Base-by-base conservation (phyloP, 2,797 vertebrate species). In the Spheniscus humboldti region DNA sequence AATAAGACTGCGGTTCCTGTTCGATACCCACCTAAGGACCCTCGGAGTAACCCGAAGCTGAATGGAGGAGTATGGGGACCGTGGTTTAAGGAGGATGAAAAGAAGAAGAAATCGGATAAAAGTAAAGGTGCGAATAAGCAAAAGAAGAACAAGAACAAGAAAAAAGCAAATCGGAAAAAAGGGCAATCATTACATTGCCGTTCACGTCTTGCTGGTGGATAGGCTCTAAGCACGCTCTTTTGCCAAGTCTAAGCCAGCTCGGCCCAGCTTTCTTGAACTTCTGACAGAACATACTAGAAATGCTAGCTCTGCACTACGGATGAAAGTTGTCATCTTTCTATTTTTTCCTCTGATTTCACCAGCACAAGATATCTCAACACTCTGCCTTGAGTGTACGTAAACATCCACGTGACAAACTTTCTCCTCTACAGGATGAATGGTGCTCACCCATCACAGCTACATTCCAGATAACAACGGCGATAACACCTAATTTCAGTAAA, bases 41-140 rank as follows among this genome's bases (percentile, higher is more conserved):
- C 99, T 37, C 98, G 99, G 57, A 99, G 99, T 39, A 99, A 99
- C 97, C 99, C 99, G 3, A 99, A 99, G 96, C 99, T 99, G 92
- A 99, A 99, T 0, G 99, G 99, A 18, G 99, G 99, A 1, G 99
- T 99, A 33, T 99, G 99, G 99, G 99, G 99, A 5, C 99, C 99
- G 0, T 99, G 99, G 99, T 99, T 98, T 94, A 98, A 99, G 92
- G 99, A 99, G 9, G 98, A 98, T 0, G 96, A 97, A 8, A 98
- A 98, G 85, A 97, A 97, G 43, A 98, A 98, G 76, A 98, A 98
- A 39, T 67, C 89, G 15, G 97, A 93, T 69, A 98, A 96, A 91
- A 98, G 96, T 64, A 98, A 98, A 95, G 96, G 98, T 25, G 95
- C 55, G 0, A 98, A 98, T 91, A 99, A 97, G 78, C 95, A 90